Conservation (phyloP, 2,113 vertebrate species). For the Spilogale gracilis region DNA sequence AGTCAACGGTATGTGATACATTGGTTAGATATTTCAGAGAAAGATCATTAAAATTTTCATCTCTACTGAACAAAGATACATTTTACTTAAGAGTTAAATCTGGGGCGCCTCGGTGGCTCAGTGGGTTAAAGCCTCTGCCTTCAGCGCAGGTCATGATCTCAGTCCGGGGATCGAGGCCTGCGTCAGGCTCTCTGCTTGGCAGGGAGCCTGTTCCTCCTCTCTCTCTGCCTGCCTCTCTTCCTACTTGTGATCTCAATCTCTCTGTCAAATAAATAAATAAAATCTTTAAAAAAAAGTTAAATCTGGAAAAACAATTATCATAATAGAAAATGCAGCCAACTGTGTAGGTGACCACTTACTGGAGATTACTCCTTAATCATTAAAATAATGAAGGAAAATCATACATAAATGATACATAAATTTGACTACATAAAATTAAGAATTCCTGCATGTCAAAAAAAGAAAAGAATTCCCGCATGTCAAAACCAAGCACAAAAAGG, state of each 20-base stretch:
- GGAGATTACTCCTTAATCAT: not conserved
- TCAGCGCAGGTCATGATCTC: too few species aligned
- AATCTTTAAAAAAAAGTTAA: not conserved
- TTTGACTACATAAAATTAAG: constrained; percentile 21
- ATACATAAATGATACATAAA: not conserved
- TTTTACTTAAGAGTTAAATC: constrained; percentile 15
- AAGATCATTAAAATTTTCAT: not conserved
- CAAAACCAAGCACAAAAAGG: not conserved
- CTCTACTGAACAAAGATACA: not conserved
- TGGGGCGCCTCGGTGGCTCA: not conserved
- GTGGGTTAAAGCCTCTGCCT: too few species aligned
- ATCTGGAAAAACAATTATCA: not conserved
- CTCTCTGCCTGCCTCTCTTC: too few species aligned
- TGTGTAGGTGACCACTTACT: constrained; percentile 9
- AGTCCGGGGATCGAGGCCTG: too few species aligned
- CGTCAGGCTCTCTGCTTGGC: too few species aligned
- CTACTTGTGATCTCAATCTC: too few species aligned
- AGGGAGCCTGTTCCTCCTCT: too few species aligned
- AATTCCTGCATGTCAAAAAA: not conserved
- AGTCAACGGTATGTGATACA: constrained; percentile 40
- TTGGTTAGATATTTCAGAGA: constrained; percentile 24
- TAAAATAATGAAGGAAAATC: constrained; percentile 34
- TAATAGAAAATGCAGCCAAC: not conserved
- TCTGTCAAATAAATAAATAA: too few species aligned
- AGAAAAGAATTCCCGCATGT: not conserved